phyloP scores from a whole-genome alignment of 1,140 invertebrate species.

The Lanistes nyassanus region DNA sequence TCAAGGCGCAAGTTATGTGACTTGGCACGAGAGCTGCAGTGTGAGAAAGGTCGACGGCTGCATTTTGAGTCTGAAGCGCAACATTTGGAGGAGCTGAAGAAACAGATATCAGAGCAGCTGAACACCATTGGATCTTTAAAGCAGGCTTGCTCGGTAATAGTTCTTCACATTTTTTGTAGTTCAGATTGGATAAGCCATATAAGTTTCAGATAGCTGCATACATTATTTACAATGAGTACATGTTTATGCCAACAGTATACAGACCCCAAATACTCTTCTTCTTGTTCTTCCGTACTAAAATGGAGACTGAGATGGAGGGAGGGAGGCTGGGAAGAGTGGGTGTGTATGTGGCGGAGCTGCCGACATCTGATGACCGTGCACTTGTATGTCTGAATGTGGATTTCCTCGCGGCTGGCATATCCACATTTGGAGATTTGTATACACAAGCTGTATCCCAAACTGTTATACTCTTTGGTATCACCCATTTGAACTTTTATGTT shows the following conservation, averaged over 20 bases:
- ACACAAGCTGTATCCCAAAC: too few relatives aligned
- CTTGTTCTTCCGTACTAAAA: too few relatives aligned
- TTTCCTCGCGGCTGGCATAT: too few relatives aligned
- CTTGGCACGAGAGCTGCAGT: constrained; percentile 48
- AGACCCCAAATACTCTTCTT: too few relatives aligned
- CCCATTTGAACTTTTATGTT: constrained; percentile 13
- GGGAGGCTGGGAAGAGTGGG: not conserved
- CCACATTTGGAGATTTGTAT: too few relatives aligned
- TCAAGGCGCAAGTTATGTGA: constrained; percentile 45
- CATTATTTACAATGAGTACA: too few relatives aligned
- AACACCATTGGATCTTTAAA: constrained; percentile 52
- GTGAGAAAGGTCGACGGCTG: constrained; percentile 44
- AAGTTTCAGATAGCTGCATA: too few relatives aligned
- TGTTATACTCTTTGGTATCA: too few relatives aligned
- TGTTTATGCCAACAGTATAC: too few relatives aligned
- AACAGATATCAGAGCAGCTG: constrained; percentile 47
- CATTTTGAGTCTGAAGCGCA: constrained; percentile 36
- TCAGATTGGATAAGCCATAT: too few relatives aligned
- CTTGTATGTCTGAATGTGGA: not conserved
- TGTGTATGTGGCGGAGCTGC: not conserved
- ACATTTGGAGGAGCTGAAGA: constrained; percentile 42
- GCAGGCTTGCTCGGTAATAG: constrained; percentile 48
- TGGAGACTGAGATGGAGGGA: too few relatives aligned
- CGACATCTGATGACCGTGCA: not conserved
- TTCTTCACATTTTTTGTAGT: too few relatives aligned